Base-by-base conservation (phyloP, 2,113 vertebrate species). In the Eudyptes chrysolophus region DNA sequence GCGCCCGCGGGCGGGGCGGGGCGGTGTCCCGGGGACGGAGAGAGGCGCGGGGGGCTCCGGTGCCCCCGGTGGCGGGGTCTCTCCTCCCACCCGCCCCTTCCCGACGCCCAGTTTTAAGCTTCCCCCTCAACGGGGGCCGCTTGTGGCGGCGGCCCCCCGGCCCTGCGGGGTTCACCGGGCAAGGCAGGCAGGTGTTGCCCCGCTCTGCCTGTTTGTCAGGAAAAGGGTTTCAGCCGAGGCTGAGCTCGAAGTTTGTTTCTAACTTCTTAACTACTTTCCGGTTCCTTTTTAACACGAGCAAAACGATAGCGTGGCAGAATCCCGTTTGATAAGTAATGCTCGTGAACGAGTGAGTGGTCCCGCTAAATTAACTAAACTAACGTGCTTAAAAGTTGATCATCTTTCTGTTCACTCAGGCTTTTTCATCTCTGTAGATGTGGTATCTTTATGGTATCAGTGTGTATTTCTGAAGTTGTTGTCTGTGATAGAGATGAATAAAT, bases 211-310 rank as follows among this genome's bases (percentile, higher is more conserved):
- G 29, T 8, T 14, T 5, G 40, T 7, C 54, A 3, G 40, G 58
- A 49, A 10, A 11, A 18, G 40, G 40, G 30, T 2, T 10, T 32
- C 40, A 1, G 81, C 34, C 27, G 2, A 15, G 30, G 36, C 78
- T 2, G 19, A 10, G 64, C 48, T 16, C 24, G 1, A 2, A 9
- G 84, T 13, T 21, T 1, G 1, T 4, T 48, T 29, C 49, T 5
- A 0, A 3, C 62, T 61, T 46, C 44, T 3, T 4, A 8, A 12
- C 8, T 4, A 0, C 14, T 18, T 17, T 6, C 42, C 29, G 40
- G 1, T 16, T 10, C 42, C 13, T 57, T 15, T 57, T 11, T 3
- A 16, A 11, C 17, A 0, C 0, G 2, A 61, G 49, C 22, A 2
- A 19, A 48, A 13, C 4, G 2, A 5, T 0, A 24, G 18, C 20